Evolutionary conservation across 2,113 vertebrate species (phyloP).

Genomic region (Platichthys flesus): DNA sequence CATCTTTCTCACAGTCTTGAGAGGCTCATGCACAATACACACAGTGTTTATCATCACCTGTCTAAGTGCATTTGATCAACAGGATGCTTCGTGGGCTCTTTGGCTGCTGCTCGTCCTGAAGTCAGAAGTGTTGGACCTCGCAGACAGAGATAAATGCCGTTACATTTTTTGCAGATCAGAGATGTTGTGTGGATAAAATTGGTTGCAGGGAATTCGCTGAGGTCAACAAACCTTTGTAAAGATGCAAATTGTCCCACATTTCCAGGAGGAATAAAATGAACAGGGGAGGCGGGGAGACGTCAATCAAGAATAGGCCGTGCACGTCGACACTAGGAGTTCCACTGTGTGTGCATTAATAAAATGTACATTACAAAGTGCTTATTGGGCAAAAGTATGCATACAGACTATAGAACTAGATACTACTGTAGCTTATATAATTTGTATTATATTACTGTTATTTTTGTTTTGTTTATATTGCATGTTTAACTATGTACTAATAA

Average conservation of each 20-base stretch:
- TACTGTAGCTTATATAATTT: too few species aligned
- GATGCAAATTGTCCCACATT: neutral
- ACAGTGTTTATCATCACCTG: constrained; percentile 66
- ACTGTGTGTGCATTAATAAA: neutral
- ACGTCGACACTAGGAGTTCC: too few species aligned
- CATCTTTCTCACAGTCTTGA: constrained; percentile 29
- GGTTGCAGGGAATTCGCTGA: constrained; percentile 6
- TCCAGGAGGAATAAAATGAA: constrained; percentile 8
- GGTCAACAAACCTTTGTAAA: constrained; percentile 2
- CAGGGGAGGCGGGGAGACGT: neutral
- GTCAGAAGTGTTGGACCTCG: neutral
- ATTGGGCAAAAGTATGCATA: neutral
- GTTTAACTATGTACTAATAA: too few species aligned
- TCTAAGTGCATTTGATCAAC: constrained; percentile 58
- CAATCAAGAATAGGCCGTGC: neutral
- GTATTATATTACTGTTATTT: too few species aligned
- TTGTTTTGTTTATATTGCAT: too few species aligned
- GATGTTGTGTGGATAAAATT: neutral
- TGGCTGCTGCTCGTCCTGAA: constrained; percentile 20
- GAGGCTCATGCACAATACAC: constrained; percentile 39
- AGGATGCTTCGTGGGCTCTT: constrained; percentile 23
- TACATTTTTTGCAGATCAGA: neutral
- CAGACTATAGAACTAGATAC: too few species aligned
- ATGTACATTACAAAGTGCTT: neutral
- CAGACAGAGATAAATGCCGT: neutral